Evolutionary conservation across 2,113 vertebrate genomes (phyloP).

Genomic region (Myrmecophaga tridactyla): DNA sequence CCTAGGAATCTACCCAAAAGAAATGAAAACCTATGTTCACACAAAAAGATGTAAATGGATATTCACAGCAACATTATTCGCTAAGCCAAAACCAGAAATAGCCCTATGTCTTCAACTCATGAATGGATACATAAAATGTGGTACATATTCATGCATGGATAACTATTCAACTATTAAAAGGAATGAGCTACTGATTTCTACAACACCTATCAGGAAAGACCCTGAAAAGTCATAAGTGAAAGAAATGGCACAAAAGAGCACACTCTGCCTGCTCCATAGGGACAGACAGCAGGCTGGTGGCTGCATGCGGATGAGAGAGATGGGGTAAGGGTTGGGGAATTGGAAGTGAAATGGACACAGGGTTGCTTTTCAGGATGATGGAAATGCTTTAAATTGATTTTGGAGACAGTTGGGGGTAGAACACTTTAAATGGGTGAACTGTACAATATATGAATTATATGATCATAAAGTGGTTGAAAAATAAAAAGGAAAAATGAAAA

Average conservation of each 20-base stretch:
- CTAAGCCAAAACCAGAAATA: background rate
- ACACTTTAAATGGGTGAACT: background rate
- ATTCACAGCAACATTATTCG: background rate
- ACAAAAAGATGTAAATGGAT: background rate
- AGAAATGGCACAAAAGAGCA: background rate
- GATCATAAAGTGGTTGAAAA: background rate
- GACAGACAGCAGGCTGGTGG: background rate
- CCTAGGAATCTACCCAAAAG: background rate
- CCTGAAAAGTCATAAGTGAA: background rate
- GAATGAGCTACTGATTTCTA: too few species aligned
- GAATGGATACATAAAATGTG: background rate
- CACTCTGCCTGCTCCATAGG: background rate
- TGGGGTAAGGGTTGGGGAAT: background rate
- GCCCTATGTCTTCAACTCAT: background rate
- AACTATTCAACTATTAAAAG: background rate
- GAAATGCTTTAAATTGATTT: background rate
- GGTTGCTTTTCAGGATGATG: background rate
- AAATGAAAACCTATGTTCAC: background rate
- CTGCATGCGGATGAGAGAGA: too few species aligned
- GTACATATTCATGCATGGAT: background rate
- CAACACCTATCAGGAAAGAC: too few species aligned
- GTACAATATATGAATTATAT: background rate
- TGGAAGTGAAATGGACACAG: accelerated
- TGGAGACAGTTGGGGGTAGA: background rate
- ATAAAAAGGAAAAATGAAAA: background rate